Percentiles rank a stretch among this genome's conserved stretches.
These are phyloP conservation scores for Eptatretus atami DNA, from an alignment of 2,797 vertebrate genomes.

Conservation along the genomic window DNA sequence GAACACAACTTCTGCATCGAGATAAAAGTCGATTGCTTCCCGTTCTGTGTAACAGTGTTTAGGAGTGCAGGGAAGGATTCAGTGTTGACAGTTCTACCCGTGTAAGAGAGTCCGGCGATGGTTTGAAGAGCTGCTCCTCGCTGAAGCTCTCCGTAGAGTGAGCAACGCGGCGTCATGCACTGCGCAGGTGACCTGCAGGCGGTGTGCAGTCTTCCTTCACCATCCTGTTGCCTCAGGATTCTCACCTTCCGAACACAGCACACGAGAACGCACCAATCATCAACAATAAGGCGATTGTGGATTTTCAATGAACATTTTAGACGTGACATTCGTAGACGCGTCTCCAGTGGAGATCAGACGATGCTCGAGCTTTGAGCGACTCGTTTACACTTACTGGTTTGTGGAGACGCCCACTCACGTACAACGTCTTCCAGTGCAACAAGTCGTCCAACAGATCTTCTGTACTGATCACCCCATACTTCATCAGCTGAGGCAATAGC, in stretches of 20 bases:
- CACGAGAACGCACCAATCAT: too few species aligned
- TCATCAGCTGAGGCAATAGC: background rate
- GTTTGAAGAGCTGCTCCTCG: background rate
- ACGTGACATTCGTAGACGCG: background rate
- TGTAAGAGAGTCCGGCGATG: background rate
- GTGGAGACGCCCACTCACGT: background rate
- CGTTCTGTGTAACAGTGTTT: too few species aligned
- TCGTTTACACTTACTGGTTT: background rate
- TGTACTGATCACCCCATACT: slow-evolving; percentile 1
- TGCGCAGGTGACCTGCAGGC: background rate
- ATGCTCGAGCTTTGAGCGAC: background rate
- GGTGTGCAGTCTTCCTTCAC: background rate
- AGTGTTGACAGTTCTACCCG: background rate
- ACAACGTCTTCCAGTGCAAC: slow-evolving; percentile 2
- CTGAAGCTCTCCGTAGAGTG: background rate
- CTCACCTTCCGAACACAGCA: background rate
- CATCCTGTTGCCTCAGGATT: background rate
- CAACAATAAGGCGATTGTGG: too few species aligned
- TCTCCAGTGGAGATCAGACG: background rate
- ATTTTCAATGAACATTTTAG: background rate
- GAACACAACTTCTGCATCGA: too few species aligned
- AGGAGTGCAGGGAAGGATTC: too few species aligned
- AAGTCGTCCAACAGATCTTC: background rate
- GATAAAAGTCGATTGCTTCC: too few species aligned
- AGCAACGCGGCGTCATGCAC: slow-evolving; percentile 1